Conservation (phyloP, 2,888 invertebrate genomes). For the Lamellibrachia columna region DNA sequence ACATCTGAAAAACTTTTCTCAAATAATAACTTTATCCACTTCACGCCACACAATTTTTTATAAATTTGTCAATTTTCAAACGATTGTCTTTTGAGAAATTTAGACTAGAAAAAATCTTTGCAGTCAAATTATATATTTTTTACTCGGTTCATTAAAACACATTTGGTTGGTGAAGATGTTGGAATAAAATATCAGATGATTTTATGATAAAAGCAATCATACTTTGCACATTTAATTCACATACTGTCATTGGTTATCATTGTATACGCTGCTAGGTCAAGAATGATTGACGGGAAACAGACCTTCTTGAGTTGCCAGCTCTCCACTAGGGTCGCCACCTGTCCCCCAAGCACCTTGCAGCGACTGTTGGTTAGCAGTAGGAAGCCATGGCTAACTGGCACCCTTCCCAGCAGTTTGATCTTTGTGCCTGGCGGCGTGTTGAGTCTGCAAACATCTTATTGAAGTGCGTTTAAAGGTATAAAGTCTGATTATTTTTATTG, state of each 20-base stretch:
- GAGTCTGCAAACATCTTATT: constrained; percentile 67
- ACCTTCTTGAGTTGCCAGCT: constrained; percentile 76
- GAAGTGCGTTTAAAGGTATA: neutral
- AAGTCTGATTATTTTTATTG: too few relatives aligned
- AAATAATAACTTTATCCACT: neutral
- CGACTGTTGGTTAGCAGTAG: constrained; percentile 77
- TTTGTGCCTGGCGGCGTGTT: constrained; percentile 93
- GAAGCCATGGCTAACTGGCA: constrained; percentile 78
- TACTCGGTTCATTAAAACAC: too few relatives aligned
- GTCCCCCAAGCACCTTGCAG: constrained; percentile 83
- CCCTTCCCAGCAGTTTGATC: constrained; percentile 70
- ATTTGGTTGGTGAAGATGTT: too few relatives aligned
- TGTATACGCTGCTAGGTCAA: neutral
- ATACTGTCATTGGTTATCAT: neutral
- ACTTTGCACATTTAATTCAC: neutral
- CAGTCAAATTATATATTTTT: too few relatives aligned
- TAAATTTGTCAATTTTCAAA: neutral
- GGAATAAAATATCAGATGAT: neutral
- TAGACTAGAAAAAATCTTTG: too few relatives aligned
- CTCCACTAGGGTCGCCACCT: constrained; percentile 82
- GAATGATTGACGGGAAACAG: neutral
- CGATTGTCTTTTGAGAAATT: neutral
- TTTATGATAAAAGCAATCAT: neutral
- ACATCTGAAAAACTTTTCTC: neutral
- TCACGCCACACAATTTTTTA: neutral